Conservation (phyloP, 2,797 vertebrate genomes). For the Hylomyscus alleni region DNA sequence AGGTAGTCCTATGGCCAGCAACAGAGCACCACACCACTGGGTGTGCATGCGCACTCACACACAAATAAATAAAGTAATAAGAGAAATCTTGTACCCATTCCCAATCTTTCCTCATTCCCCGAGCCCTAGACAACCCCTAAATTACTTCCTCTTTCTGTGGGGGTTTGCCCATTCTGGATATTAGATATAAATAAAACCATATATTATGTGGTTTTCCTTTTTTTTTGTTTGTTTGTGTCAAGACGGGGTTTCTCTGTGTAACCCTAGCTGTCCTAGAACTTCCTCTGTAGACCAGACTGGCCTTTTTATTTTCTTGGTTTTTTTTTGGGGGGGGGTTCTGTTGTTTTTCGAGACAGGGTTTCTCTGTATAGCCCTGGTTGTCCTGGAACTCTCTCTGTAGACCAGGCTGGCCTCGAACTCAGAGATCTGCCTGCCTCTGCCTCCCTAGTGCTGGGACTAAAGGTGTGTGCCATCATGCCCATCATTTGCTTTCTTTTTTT, state of each 20-base stretch:
- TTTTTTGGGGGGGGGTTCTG: no score
- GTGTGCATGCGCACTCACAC: not conserved
- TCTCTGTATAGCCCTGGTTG: no score
- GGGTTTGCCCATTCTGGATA: not conserved
- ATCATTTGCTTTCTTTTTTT: not conserved
- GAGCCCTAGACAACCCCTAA: not conserved
- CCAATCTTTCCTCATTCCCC: not conserved
- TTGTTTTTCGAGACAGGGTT: no score
- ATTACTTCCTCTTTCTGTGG: not conserved
- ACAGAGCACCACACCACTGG: not conserved
- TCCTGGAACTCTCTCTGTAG: no score
- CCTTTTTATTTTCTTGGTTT: not conserved
- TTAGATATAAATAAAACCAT: conserved; percentile 28
- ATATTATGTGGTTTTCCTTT: not conserved
- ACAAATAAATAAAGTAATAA: not conserved
- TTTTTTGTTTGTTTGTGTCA: not conserved
- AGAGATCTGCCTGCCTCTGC: not conserved
- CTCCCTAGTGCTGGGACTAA: not conserved
- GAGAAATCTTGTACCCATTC: not conserved
- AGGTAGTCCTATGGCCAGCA: not conserved
- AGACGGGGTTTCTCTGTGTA: not conserved
- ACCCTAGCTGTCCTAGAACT: not conserved
- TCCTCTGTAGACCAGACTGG: not conserved
- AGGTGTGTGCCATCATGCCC: not conserved
- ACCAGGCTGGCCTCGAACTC: no score